A percentile compares a stretch with the other conserved stretches of the same genome.
Conservation (phyloP, 37 sponge, comb jelly and placozoan genomes). For the Crambe crambe region DNA sequence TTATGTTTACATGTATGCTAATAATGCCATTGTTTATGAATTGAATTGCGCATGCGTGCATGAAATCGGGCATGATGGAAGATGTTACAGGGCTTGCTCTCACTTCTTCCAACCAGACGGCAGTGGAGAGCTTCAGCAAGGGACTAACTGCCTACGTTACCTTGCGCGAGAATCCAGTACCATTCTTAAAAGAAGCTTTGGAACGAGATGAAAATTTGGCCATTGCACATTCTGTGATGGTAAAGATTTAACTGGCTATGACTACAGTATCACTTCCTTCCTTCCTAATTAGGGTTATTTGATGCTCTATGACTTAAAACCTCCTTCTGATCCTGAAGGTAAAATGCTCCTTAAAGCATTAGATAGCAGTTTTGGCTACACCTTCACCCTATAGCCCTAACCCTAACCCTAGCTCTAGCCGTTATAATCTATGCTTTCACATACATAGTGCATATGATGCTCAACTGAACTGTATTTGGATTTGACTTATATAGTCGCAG, state of each 20-base stretch:
- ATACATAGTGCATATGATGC: too few relatives aligned
- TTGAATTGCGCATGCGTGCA: too few relatives aligned
- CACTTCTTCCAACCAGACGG: conserved; percentile 37
- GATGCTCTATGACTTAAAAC: conserved; percentile 1
- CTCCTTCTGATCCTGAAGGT: conserved; percentile 41
- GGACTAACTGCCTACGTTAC: conserved; percentile 21
- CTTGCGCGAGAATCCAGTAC: conserved; percentile 1
- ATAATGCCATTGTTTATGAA: not conserved
- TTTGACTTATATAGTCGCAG: not conserved
- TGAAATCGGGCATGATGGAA: not conserved
- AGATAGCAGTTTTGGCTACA: too few relatives aligned
- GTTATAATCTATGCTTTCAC: too few relatives aligned
- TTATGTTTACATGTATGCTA: not conserved
- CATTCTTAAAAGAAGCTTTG: conserved; percentile 23
- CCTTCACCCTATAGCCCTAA: too few relatives aligned
- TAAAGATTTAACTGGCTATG: not conserved
- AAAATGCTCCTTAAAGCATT: too few relatives aligned
- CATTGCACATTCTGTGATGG: conserved; percentile 50
- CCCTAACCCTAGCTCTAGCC: too few relatives aligned
- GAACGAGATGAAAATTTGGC: conserved; percentile 38
- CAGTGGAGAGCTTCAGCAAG: conserved; percentile 39
- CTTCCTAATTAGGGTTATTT: conserved; percentile 14
- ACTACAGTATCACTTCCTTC: not conserved
- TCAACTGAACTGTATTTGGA: not conserved
- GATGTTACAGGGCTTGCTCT: conserved; percentile 29